Evolutionary conservation across 2,113 vertebrate species (phyloP).

Genomic region (Eurypyga helias): DNA sequence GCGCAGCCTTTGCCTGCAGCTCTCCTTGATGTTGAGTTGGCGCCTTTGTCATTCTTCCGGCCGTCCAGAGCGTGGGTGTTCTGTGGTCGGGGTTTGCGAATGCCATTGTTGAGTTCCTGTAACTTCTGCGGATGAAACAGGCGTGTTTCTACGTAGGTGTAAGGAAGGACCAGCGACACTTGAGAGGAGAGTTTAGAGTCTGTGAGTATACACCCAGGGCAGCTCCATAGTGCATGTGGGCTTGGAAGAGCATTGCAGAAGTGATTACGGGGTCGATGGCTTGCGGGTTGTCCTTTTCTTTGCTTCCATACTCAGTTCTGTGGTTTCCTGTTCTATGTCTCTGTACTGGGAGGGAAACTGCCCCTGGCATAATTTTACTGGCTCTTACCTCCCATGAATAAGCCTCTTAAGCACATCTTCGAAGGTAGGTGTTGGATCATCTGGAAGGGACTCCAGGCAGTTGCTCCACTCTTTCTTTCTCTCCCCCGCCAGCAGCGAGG

Average conservation of each 20-base stretch:
- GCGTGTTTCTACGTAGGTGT: neutral
- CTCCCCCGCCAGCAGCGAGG: neutral
- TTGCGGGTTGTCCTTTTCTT: neutral
- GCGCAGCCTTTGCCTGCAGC: neutral
- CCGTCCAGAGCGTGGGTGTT: neutral
- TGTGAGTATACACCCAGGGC: neutral
- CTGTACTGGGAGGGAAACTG: neutral
- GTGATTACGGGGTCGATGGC: neutral
- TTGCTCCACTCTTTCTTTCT: neutral
- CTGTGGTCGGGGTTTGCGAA: neutral
- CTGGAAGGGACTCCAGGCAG: rapidly evolving
- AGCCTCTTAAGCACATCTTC: neutral
- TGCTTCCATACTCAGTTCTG: neutral
- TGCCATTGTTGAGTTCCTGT: neutral
- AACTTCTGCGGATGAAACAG: neutral
- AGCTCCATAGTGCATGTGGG: neutral
- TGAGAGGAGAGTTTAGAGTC: neutral
- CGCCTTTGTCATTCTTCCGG: neutral
- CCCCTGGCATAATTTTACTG: neutral
- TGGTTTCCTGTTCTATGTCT: neutral
- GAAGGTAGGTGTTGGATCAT: neutral
- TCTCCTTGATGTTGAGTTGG: neutral
- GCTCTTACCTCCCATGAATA: neutral
- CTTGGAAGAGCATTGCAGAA: neutral
- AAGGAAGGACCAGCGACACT: neutral